Base-by-base conservation (phyloP, 2,797 vertebrate genomes). In the Chromobotia macracanthus region DNA sequence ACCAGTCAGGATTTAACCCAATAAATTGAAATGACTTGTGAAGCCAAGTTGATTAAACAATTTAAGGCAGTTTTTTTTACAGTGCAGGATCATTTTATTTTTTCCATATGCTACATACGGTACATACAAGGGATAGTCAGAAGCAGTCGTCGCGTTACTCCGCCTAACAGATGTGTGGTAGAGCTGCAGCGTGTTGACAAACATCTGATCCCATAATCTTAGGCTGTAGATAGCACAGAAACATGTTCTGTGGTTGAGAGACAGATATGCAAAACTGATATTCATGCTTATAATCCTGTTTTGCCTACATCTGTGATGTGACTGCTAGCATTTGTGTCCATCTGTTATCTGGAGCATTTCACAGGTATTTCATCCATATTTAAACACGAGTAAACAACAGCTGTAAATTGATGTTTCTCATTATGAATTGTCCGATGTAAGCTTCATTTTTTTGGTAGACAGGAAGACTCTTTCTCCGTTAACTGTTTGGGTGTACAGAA, bases 151-250 rank as follows among this genome's bases (percentile, higher is more conserved):
- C 0, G 8, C 82, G 80, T 67, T 83, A 82, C 80, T 80, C 78
- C 56, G 82, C 72, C 72, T 87, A 90, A 87, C 90, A 91, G 89
- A 85, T 84, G 87, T 80, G 55, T n/a, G 13, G 63, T 87, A 88
- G 86, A 85, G 83, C 77, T 48, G 66, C 0, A 0, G 69, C 74
- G 77, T 75, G 80, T 79, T 78, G 80, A 86, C 87, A 91, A 91
- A 84, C 87, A 82, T 82, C 79, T 81, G 90, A 89, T 85, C 81
- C 71, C 69, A 9, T 81, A 76, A 84, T 83, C 83, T 46, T 31
- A 55, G 80, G 83, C 82, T 67, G 79, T 51, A 82, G 70, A 80
- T 80, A 84, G 81, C 81, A 44, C 79, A 63, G 61, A 16, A 73
- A 72, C 23, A 35, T 53, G 64, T 61, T 56, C 71, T 58, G 21